Evolutionary conservation across 2,113 vertebrate genomes (phyloP), one percentile per base, ranked within the genome.

Genomic region (Petaurus breviceps): DNA sequence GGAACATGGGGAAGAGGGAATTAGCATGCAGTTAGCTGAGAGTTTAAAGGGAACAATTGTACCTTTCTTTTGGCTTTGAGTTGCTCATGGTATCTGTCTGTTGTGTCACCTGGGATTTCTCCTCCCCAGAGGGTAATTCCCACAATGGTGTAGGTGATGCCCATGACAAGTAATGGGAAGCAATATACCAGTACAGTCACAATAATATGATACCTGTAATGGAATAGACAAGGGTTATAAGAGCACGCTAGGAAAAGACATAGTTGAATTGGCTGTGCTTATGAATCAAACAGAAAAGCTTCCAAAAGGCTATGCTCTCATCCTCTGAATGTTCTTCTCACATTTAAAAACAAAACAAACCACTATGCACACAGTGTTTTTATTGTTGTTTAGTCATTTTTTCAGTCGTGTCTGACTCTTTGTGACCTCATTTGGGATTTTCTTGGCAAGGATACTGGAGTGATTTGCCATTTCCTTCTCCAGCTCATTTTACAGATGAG

Each of bases 61-160:
- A 99, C 99, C 99, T 99, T 99, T 97, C 99, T 99, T 97, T 99
- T 99, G 89, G 99, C 99, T 97, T 98, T 99, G 53, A 99, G 99
- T 97, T 99, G 99, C 94, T 99, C 99, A 0, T 99, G 99, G 51
- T 99, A 99, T 97, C 99, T 99, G 98, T 99, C 97, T 55, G 99
- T 99, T 10, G 99, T 99, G 95, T 99, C 99, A 2, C 99, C 99
- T 9, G 99, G 99, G 97, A 99, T 99, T 97, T 99, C 99, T 94
- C 99, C 99, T 97, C 99, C 99, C 99, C 99, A 99, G 91, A 99
- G 98, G 0, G 99, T 99, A 97, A 99, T 95, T 90, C 99, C 99
- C 49, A 99, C 99, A n/a, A 99, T 99, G 96, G 99, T 99, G 96
- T 99, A 99, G 84, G 99, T 99, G 98, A 99, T 99, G 25, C 99